Conservation (phyloP, 2,797 vertebrate genomes). For the Erpetoichthys calabaricus region DNA sequence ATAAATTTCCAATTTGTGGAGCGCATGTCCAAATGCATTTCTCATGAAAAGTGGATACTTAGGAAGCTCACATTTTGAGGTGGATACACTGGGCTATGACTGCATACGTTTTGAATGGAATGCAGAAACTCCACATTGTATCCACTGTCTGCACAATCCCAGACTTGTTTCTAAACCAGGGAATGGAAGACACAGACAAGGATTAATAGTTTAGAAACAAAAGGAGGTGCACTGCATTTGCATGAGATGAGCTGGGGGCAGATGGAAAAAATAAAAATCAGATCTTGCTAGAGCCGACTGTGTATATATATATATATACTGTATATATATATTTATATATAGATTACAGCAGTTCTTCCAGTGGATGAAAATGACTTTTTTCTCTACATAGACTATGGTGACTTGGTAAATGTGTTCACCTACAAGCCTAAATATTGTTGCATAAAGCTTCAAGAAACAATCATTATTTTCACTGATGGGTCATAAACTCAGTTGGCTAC, state of each 20-base stretch:
- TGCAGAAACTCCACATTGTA: constrained; percentile 4
- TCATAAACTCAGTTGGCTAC: too few relatives aligned
- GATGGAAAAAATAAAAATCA: neutral
- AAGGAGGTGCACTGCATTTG: constrained; percentile 1
- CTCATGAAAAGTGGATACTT: neutral
- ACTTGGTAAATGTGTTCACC: too few relatives aligned
- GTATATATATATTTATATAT: too few relatives aligned
- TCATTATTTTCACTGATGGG: too few relatives aligned
- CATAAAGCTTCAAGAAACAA: too few relatives aligned
- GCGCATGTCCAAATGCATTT: constrained; percentile 10
- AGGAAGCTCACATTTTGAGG: neutral
- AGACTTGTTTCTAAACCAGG: constrained; percentile 7
- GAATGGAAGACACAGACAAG: constrained; percentile 9
- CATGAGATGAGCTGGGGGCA: neutral
- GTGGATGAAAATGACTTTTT: too few relatives aligned
- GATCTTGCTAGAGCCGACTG: neutral
- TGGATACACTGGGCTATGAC: neutral
- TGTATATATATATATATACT: too few relatives aligned
- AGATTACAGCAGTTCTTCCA: too few relatives aligned
- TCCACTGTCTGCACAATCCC: constrained; percentile 2
- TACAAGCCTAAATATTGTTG: too few relatives aligned
- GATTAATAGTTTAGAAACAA: constrained; percentile 7
- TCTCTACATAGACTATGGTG: too few relatives aligned
- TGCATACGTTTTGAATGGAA: neutral
- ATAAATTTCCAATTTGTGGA: constrained; percentile 3